Conservation (phyloP, 2,888 invertebrate genomes). For the Philhelius pedissequus region DNA sequence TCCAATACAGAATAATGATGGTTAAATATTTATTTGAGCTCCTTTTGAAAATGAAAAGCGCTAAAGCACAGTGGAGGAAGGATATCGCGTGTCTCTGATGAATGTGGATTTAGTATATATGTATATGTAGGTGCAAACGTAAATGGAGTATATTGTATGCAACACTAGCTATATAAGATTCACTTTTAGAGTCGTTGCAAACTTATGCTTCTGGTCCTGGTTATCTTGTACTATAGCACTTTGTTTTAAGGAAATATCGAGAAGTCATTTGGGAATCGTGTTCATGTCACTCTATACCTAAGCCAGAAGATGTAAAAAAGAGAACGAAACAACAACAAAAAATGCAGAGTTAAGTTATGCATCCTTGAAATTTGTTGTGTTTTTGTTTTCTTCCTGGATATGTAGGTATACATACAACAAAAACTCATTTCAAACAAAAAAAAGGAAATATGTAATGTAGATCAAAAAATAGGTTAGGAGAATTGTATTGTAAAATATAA, state of each 20-base stretch:
- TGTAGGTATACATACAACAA: too few relatives aligned
- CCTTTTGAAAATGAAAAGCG: conserved; percentile 47
- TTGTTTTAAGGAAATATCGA: conserved; percentile 57
- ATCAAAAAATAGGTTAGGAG: conserved; percentile 53
- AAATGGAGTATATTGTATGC: conserved; percentile 10
- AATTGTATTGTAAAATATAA: conserved; percentile 26
- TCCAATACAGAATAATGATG: conserved; percentile 47
- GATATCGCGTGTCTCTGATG: conserved; percentile 32
- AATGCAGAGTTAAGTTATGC: conserved; percentile 39
- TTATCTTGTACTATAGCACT: conserved; percentile 23
- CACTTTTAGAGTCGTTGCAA: conserved; percentile 18
- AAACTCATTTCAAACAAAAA: background rate
- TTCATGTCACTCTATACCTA: too few relatives aligned
- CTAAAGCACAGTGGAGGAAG: background rate
- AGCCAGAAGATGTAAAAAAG: background rate
- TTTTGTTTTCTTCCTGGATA: conserved; percentile 15
- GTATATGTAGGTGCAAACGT: background rate
- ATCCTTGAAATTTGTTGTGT: conserved; percentile 60
- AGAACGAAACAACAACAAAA: background rate
- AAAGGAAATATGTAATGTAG: conserved; percentile 1
- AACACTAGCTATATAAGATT: conserved; percentile 25
- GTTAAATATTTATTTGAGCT: conserved; percentile 66
- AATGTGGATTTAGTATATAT: background rate
- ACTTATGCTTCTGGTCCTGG: background rate
- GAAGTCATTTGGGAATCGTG: conserved; percentile 61